Base-by-base conservation (phyloP, 2,113 vertebrate species). In the Oxygymnocypris stewartii region DNA sequence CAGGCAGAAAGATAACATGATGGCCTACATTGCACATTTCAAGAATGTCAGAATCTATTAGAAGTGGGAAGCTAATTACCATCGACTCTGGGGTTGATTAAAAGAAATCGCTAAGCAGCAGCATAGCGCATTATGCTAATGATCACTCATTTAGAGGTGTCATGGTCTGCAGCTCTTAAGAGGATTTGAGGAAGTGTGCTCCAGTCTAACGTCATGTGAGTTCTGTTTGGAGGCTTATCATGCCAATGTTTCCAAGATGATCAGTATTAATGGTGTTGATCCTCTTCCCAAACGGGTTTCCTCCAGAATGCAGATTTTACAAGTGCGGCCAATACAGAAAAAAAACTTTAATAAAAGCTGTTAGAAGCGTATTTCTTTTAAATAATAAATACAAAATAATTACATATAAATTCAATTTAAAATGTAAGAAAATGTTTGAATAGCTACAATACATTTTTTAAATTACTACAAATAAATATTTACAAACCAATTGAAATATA, bases 51-150 rank as follows among this genome's bases (percentile, higher is more conserved):
- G 87, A 92, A 94, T 92, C 89, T 90, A 93, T 94, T 93, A 93
- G 91, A 90, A 31, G 76, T 88, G 88, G 89, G 89, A 83, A 80
- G 89, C 90, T 94, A 93, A 94, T 94, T 93, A 93, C 88, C 86
- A 90, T 84, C 78, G 92, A 92, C 93, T 94, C 89, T 63, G 57
- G 87, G 92, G 92, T 93, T 94, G 92, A 93, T 94, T 93, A 94
- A 90, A 93, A 92, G 90, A 93, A 91, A 90, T 91, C 90, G 86
- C 89, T 88, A 89, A 90, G 92, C 90, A 89, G 90, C 90, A 89
- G 90, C 92, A 89, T 88, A 89, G 90, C 89, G 82, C 87, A 94
- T 94, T 94, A 93, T 93, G 93, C 92, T 92, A 94, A 93, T 94
- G 90, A 90, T 87, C 88, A 65, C 90, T 94, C 89, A 92, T 94